Conservation (phyloP, 2,888 invertebrate species). For the Doris montereyensis region DNA sequence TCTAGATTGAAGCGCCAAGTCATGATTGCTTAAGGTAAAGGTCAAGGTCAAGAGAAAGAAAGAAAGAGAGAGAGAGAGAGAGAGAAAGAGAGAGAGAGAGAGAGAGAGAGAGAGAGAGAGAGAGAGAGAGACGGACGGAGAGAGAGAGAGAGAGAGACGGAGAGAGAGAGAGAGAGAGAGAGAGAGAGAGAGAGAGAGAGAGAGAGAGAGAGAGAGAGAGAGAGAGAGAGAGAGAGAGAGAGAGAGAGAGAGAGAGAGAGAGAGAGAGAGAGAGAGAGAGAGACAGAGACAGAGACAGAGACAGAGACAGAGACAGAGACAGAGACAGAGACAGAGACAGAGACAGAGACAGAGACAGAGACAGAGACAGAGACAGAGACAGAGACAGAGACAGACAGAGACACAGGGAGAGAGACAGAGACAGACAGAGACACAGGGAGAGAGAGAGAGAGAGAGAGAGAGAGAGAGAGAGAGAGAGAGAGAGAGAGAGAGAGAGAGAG, state of each 20-base stretch:
- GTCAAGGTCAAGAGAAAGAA: too few species aligned
- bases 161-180: background rate
- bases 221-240: background rate
- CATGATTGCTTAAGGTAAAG: too few species aligned
- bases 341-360: slow-evolving; percentile 1
- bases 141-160: slow-evolving; percentile 22
- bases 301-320: background rate
- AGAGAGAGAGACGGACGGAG: slow-evolving; percentile 27
- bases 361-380: background rate
- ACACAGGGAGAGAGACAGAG: background rate
- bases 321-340: background rate
- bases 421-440: background rate
- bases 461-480: background rate
- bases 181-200: background rate
- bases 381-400: background rate
- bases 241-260: background rate
- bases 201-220: background rate
- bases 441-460: background rate
- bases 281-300: background rate
- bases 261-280: background rate
- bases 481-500: background rate
- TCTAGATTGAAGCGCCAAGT: too few species aligned
- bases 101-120: slow-evolving; percentile 23
- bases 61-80: background rate
- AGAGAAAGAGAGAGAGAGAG: slow-evolving; percentile 9